Evolutionary conservation across 2,797 vertebrate genomes (phyloP).

Genomic region (Pangasius sanitwongsei): DNA sequence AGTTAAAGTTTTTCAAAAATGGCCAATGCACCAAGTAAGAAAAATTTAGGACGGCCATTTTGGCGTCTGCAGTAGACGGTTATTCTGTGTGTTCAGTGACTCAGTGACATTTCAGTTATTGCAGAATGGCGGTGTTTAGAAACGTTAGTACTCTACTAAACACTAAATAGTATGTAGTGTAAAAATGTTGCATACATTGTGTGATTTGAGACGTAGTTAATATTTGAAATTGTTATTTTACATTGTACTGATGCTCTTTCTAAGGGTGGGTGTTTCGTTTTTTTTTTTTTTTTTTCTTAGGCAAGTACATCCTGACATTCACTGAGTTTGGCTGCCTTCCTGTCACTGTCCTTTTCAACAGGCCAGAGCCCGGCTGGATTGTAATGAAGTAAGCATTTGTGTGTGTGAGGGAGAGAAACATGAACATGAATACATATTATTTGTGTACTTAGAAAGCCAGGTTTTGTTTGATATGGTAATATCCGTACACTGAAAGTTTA

Average conservation of each 20-base stretch:
- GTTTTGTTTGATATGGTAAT: background rate
- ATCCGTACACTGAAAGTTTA: background rate
- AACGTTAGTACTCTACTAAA: background rate
- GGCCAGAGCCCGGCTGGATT: conserved; percentile 57
- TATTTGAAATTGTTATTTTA: too few species aligned
- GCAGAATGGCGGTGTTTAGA: background rate
- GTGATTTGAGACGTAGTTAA: background rate
- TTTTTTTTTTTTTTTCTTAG: conserved; percentile 50
- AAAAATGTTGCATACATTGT: background rate
- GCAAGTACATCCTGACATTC: conserved; percentile 59
- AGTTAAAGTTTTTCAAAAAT: background rate
- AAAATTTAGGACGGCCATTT: background rate
- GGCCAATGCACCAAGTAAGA: background rate
- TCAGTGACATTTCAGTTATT: background rate
- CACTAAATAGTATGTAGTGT: background rate
- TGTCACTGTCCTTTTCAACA: conserved; percentile 43
- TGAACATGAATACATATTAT: background rate
- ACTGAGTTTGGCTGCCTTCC: conserved; percentile 77
- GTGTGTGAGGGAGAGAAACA: background rate
- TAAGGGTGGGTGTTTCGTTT: background rate
- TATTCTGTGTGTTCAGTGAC: background rate
- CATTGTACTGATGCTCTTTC: background rate
- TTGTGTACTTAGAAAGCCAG: background rate
- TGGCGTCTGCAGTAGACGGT: background rate
- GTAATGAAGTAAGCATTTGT: conserved; percentile 52